Evolutionary conservation across 2,797 vertebrate species (phyloP), one percentile per base, ranked within the genome.

Genomic region (Sebastolobus altivelis): DNA sequence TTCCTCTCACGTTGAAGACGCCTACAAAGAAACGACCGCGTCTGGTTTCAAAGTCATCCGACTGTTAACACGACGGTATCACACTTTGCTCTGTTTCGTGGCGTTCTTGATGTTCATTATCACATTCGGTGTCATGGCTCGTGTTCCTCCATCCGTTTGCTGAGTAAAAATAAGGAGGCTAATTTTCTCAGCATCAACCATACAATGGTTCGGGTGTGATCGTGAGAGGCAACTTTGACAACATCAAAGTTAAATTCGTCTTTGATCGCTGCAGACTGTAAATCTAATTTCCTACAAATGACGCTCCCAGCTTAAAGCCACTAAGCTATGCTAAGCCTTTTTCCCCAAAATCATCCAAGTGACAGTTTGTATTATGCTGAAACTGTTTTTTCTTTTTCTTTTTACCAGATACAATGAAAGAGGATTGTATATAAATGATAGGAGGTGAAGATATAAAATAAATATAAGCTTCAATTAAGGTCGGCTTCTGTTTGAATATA

Each of bases 251-350:
- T 72, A 63, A 69, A 80, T 73, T 82, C 33, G 31, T 72, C 86
- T 91, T 91, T 89, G 81, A 89, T 90, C 72, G 67, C 40, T 9
- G 49, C 49, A 20, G 73, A 86, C 86, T 88, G 80, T 88, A 87
- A 89, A 90, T 90, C 72, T 79, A 75, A 92, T 90, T 90, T 89
- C 52, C 81, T 56, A 79, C 72, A 89, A 87, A 90, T 86, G 77
- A 80, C 13, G 66, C 77, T 88, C 22, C 6, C 29, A 72, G 79
- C 83, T 88, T 65, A 77, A 81, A 88, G 79, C 49, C 63, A 33
- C 78, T 87, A 83, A 88, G 83, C 85, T 78, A 74, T 6, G 25
- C 70, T 85, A 84, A 87, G 86, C 85, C 86, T 59, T 89, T 84
- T 78, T 18, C 16, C 56, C 49, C 5, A 81, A 88, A 92, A 85